These are phyloP conservation scores for Zaprionus tsacasi DNA, from an alignment of 1,140 invertebrate genomes.

Conservation along the genomic window DNA sequence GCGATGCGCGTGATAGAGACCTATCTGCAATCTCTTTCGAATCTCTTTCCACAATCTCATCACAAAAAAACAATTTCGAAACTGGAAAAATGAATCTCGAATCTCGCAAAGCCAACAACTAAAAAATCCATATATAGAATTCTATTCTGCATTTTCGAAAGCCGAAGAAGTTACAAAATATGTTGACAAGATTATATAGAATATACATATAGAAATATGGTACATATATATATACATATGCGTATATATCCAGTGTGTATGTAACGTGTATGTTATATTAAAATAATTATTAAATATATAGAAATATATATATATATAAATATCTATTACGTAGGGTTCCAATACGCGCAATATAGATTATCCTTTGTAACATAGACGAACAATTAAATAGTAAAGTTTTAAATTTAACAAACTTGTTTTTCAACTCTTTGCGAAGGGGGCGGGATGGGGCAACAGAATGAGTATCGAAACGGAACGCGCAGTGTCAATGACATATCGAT, in stretches of 20 bases:
- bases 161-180: conserved; percentile 34
- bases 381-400: conserved; percentile 69
- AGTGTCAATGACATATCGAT: conserved; percentile 22
- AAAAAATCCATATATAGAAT: conserved; percentile 18
- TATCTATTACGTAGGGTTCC: conserved; percentile 58
- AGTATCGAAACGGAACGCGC: background rate
- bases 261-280: conserved; percentile 15
- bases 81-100: conserved; percentile 14
- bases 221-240: conserved; percentile 1
- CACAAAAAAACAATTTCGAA: background rate
- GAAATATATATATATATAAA: conserved; percentile 44
- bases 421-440: background rate
- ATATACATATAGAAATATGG: conserved; percentile 21
- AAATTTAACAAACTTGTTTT: conserved; percentile 33
- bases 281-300: conserved; percentile 12
- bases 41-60: conserved; percentile 1
- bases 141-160: conserved; percentile 32
- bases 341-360: conserved; percentile 74
- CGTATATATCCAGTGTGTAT: conserved; percentile 4
- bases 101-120: conserved; percentile 12
- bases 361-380: conserved; percentile 68
- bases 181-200: conserved; percentile 33
- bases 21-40: background rate
- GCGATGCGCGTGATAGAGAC: conserved; percentile 1
- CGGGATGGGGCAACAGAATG: background rate